These are phyloP conservation scores for Drosophila mayaguana DNA, from an alignment of 2,888 invertebrate species.

Conservation along the genomic window DNA sequence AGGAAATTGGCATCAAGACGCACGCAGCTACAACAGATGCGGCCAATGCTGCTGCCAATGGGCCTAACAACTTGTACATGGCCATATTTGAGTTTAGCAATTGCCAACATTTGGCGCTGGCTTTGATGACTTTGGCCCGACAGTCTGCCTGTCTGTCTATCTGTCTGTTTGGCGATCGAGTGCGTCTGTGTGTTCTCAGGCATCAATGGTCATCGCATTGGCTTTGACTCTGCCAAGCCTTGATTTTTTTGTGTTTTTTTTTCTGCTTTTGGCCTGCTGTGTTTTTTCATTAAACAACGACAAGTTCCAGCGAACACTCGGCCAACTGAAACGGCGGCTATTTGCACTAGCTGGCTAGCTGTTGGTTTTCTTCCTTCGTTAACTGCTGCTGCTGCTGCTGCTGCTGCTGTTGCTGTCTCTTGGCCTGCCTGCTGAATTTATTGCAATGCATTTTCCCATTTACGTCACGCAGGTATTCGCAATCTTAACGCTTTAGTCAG, in stretches of 20 bases:
- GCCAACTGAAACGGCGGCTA: conserved; percentile 42
- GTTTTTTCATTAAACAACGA: conserved; percentile 58
- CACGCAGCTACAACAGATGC: conserved; percentile 39
- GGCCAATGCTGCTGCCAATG: conserved; percentile 28
- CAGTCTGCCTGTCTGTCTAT: conserved; percentile 22
- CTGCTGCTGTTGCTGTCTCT: conserved; percentile 35
- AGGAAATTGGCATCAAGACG: conserved; percentile 65
- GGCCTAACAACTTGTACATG: conserved; percentile 53
- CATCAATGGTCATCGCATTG: conserved; percentile 68
- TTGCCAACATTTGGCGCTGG: conserved; percentile 75
- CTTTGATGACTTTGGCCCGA: conserved; percentile 67
- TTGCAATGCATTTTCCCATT: conserved; percentile 72
- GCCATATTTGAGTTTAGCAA: conserved; percentile 69
- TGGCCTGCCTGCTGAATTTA: conserved; percentile 63
- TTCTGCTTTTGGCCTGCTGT: conserved; percentile 47
- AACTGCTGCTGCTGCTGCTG: not conserved
- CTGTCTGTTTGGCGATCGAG: conserved; percentile 35
- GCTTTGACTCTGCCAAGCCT: conserved; percentile 54
- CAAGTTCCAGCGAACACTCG: conserved; percentile 58
- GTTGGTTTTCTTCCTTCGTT: conserved; percentile 13
- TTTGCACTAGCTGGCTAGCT: conserved; percentile 40
- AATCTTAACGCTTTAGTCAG: conserved; percentile 66
- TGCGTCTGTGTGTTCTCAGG: conserved; percentile 69
- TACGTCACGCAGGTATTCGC: conserved; percentile 66
- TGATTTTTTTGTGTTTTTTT: conserved; percentile 11